Conservation (phyloP, 2,888 invertebrate species). For the Drosophila ustulata region DNA sequence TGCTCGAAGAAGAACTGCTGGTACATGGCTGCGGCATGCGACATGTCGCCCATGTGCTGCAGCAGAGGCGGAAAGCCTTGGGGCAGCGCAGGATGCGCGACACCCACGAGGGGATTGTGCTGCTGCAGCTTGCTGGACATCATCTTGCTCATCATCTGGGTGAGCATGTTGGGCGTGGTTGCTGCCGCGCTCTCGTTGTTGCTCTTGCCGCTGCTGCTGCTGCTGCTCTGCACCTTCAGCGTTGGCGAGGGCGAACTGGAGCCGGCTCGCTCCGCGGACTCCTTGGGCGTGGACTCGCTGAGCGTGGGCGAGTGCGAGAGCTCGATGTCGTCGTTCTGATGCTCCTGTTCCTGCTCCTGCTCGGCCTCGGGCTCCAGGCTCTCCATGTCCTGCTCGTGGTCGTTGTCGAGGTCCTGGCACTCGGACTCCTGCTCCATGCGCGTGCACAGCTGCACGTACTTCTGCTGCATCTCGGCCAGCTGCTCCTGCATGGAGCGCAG, state of each 20-base stretch:
- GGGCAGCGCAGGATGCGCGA: conserved; percentile 86
- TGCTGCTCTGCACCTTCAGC: conserved; percentile 54
- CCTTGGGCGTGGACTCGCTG: conserved; percentile 67
- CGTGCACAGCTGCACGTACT: conserved; percentile 94
- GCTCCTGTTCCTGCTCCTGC: conserved; percentile 86
- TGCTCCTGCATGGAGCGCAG: conserved; percentile 95
- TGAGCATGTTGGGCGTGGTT: conserved; percentile 86
- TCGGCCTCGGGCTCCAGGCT: conserved; percentile 83
- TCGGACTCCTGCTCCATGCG: conserved; percentile 93
- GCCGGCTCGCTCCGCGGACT: conserved; percentile 63
- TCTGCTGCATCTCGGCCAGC: conserved; percentile 95
- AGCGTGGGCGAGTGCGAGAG: conserved; percentile 79
- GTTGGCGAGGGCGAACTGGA: conserved; percentile 79
- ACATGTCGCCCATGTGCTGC: conserved; percentile 86
- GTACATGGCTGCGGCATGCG: conserved; percentile 90
- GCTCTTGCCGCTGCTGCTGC: conserved; percentile 54
- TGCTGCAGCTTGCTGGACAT: conserved; percentile 87
- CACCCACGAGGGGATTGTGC: conserved; percentile 85
- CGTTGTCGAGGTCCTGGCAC: conserved; percentile 89
- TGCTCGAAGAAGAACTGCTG: conserved; percentile 93
- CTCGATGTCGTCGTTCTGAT: conserved; percentile 70
- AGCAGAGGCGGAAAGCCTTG: conserved; percentile 87
- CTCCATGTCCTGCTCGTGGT: conserved; percentile 88
- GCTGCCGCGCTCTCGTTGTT: conserved; percentile 41
- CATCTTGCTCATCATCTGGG: conserved; percentile 89